These are phyloP conservation scores for Rhinophrynus dorsalis DNA, from an alignment of 2,797 vertebrate genomes.

Conservation along the genomic window DNA sequence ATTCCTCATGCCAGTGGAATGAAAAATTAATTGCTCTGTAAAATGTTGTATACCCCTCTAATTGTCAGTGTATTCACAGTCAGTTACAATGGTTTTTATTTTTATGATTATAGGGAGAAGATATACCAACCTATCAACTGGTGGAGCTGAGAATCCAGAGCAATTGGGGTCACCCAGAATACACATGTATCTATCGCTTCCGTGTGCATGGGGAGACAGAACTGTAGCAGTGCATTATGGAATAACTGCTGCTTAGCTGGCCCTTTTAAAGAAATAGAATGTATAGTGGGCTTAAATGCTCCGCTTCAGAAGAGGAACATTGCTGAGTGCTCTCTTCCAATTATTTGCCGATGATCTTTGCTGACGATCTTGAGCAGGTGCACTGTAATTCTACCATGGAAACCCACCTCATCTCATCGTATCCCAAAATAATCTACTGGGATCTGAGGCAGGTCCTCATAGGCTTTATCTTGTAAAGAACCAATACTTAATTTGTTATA, in stretches of 20 bases:
- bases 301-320: neutral
- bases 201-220: constrained; percentile 77
- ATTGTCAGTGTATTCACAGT: too few species aligned
- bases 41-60: too few species aligned
- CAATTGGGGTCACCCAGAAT: constrained; percentile 90
- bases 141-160: constrained; percentile 84
- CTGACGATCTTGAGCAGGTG: neutral
- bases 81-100: neutral
- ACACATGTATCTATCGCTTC: constrained; percentile 93
- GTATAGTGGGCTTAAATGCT: too few species aligned
- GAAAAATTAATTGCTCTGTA: too few species aligned
- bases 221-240: constrained; percentile 13
- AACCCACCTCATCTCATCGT: too few species aligned
- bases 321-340: neutral
- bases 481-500: too few species aligned
- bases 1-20: too few species aligned
- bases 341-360: too few species aligned
- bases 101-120: constrained; percentile 61
- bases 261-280: neutral
- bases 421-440: neutral
- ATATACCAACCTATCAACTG: constrained; percentile 61
- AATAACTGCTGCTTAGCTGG: neutral
- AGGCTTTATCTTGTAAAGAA: too few species aligned
- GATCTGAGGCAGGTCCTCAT: neutral
- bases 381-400: neutral